Evolutionary conservation across 2,797 vertebrate genomes (phyloP), one percentile per base, ranked within the genome.

Genomic region (Molothrus ater): DNA sequence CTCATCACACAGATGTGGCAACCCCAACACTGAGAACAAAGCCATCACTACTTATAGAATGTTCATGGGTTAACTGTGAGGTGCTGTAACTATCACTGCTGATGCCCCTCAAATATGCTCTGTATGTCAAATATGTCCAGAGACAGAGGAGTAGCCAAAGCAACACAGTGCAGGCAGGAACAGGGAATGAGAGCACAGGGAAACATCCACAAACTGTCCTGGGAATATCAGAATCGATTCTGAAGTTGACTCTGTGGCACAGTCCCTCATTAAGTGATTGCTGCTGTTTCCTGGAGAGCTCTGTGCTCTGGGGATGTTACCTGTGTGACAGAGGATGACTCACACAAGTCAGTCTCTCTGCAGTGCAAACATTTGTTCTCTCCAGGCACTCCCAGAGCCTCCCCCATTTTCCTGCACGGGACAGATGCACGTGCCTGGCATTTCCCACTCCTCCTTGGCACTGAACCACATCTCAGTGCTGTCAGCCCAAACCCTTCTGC

Each of bases 1-100:
- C 47, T n/a, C 66, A 31, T 13, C 22, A 38, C 53, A 24, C 10
- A 63, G 48, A 20, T 0, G 0, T 8, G n/a, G 32, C 5, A 50
- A 91, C 10, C 25, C n/a, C 54, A 57, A 3, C 28, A 47, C 12
- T 25, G 60, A 85, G 24, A 61, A 54, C 53, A 94, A 80, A 88
- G 38, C 5, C 79, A 71, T 3, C 6, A 1, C 7, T 47, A 16
- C 20, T 56, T 22, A 51, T 50, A 78, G 34, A 43, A 15, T 16
- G 34, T 56, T 43, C 7, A 31, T 9, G 29, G 1, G 85, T 86
- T 80, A 34, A 91, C 3, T 1, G 1, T 0, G 9, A 85, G 59
- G 51, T n/a, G 69, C 3, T 70, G 3, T 1, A 73, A 38, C 36
- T 65, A 34, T 26, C 66, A 66, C 54, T 73, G 88, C 47, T 72